Evolutionary conservation across 2,113 vertebrate species (phyloP), one percentile per base, ranked within the genome.

Genomic region (Larimichthys polyactis): DNA sequence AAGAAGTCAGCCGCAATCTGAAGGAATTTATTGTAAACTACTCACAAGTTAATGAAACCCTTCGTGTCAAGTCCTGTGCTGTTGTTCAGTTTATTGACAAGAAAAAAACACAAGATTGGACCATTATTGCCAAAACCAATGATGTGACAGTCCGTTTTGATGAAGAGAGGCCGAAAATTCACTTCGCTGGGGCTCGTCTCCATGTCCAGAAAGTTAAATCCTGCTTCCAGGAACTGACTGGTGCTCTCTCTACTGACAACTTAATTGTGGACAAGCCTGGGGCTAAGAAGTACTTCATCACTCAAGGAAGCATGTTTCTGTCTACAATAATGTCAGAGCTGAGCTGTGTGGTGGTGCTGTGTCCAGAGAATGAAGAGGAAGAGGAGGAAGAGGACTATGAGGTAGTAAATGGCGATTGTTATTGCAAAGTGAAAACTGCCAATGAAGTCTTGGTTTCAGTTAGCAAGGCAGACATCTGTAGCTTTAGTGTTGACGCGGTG

Each of bases 221-320:
- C 0, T 15, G 0, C 0, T 57, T 97, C 24, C 77, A 59, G 75
- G 54, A 92, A 36, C 36, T 94, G n/a, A 2, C 78, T 0, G 64
- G 54, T 3, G 74, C 79, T 3, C 77, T 97, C 15, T 77, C 49
- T 54, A 70, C 81, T 3, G 94, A 94, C 73, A 82, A 5, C 0
- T 75, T 96, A 15, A 10, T 0, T 5, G 83, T 97, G 36, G 90
- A 95, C 79, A 97, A 96, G 48, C 96, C 97, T 0, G 97, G 97
- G 44, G 94, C 94, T 32, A 96, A 90, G 77, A 94, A 94, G 54
- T 93, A 94, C 20, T 99, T 97, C 82, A 83, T 32, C 70, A 91
- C 89, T 0, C 91, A 92, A 55, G 87, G 90, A 36, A 27, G n/a
- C 1, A 2, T 84, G 0, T 93, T 77, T 2, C 29, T 94, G 51